Base-by-base conservation (phyloP, 2,888 invertebrate species). In the Eurois occulta region DNA sequence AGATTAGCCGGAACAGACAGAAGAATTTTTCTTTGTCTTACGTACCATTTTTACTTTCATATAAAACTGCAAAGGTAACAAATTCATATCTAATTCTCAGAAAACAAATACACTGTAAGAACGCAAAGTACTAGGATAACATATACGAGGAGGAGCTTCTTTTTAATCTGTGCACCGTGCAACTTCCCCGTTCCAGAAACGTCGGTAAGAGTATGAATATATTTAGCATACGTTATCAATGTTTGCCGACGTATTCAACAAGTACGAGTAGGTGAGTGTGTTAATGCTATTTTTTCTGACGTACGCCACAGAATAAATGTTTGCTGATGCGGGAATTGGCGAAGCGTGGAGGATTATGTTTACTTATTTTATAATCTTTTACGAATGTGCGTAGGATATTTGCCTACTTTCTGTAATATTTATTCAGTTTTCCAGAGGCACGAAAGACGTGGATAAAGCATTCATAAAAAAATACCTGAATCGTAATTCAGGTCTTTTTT, bases 201-300 rank as follows among this genome's bases (percentile, higher is more conserved):
- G 69, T 68, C 77, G 78, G 82, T 78, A 78, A 86, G 74, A 78
- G 86, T 84, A 90, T 91, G 91, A 90, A 92, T 91, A 90, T 88
- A 89, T 85, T 91, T 91, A 84, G 84, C 91, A 90, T 91, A 91
- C 81, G 88, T 90, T 91, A 89, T 90, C 90, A 85, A 78, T 88
- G 88, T 91, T 90, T 90, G 86, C 86, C 73, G 72, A 77, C 80
- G 86, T 90, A 89, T 90, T 92, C 91, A 92, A 92, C 91, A 92
- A 92, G 92, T 92, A 84, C 78, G 79, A 60, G 32, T 32, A 55
- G 73, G 38, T 76, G 80, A 80, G 75, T 70, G 73, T 77, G 84
- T 78, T 86, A 85, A 80, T 82, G 69, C 78, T 66, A 66, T 77
- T 82, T 88, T 86, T 88, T 85, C 68, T 77, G 52, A 72, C 62